phyloP scores from a whole-genome alignment of 1,140 invertebrate genomes.

The Drosophila prosaltans region DNA sequence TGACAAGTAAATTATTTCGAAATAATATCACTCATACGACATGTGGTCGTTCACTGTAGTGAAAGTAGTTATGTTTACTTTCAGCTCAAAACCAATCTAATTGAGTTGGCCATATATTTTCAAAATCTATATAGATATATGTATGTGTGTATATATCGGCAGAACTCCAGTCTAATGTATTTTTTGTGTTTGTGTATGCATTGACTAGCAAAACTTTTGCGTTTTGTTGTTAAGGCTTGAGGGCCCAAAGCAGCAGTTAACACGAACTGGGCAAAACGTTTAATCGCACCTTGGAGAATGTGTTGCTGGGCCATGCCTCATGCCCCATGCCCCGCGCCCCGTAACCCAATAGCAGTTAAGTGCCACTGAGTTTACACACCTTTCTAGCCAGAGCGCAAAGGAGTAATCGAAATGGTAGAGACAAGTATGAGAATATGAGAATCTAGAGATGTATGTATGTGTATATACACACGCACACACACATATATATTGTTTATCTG shows the following conservation, averaged over 20 bases:
- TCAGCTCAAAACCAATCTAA: no score
- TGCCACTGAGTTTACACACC: constrained; percentile 8
- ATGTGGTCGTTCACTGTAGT: no score
- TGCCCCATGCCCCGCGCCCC: neutral
- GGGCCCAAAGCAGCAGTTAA: constrained; percentile 47
- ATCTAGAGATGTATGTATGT: no score
- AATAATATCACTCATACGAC: no score
- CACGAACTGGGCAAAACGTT: constrained; percentile 32
- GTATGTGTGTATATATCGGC: constrained; percentile 36
- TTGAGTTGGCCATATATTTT: neutral
- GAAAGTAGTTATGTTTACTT: no score
- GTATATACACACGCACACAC: no score
- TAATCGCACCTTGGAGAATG: constrained; percentile 47
- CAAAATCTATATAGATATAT: constrained; percentile 24
- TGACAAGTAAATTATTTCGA: neutral
- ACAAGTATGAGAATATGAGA: neutral
- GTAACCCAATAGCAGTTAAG: constrained; percentile 18
- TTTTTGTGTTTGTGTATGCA: neutral
- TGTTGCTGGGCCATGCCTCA: neutral
- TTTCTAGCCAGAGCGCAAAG: neutral
- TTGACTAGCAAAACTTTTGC: constrained; percentile 35
- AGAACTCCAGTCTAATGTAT: constrained; percentile 10
- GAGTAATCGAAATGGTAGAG: neutral
- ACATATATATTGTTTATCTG: neutral
- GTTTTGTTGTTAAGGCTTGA: constrained; percentile 12